These are phyloP conservation scores for Diaprepes abbreviatus DNA, from an alignment of 2,888 invertebrate species.

Conservation along the genomic window DNA sequence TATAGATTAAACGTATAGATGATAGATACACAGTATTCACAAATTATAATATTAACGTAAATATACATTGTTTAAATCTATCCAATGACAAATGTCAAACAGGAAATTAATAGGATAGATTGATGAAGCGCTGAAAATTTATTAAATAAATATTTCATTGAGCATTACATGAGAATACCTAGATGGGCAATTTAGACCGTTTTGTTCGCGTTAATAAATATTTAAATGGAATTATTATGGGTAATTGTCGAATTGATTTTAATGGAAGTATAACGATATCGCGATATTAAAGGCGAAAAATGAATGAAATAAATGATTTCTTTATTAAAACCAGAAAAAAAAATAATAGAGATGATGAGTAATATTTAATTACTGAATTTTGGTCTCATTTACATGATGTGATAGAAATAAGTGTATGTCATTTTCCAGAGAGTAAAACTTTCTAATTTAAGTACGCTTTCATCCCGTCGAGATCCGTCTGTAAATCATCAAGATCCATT, in stretches of 20 bases:
- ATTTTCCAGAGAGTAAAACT: too few species aligned
- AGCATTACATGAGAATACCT: background rate
- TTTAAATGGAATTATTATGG: background rate
- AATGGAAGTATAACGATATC: background rate
- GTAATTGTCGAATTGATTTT: slow-evolving; percentile 6
- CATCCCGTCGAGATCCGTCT: too few species aligned
- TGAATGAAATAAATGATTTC: too few species aligned
- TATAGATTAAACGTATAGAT: too few species aligned
- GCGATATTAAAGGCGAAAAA: background rate
- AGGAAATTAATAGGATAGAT: background rate
- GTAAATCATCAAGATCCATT: too few species aligned
- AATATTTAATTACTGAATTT: too few species aligned
- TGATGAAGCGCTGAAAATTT: slow-evolving; percentile 6
- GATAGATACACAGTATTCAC: too few species aligned
- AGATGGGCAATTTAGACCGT: background rate
- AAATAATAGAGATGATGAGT: too few species aligned
- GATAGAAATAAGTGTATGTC: too few species aligned
- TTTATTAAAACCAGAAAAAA: too few species aligned
- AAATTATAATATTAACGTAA: background rate
- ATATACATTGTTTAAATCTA: background rate
- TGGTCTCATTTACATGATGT: too few species aligned
- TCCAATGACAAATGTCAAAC: background rate
- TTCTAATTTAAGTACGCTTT: too few species aligned
- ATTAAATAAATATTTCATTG: slow-evolving; percentile 1
- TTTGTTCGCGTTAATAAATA: background rate